These are phyloP conservation scores for Marcusenius ussheri DNA, from an alignment of 2,113 vertebrate genomes.

Conservation along the genomic window DNA sequence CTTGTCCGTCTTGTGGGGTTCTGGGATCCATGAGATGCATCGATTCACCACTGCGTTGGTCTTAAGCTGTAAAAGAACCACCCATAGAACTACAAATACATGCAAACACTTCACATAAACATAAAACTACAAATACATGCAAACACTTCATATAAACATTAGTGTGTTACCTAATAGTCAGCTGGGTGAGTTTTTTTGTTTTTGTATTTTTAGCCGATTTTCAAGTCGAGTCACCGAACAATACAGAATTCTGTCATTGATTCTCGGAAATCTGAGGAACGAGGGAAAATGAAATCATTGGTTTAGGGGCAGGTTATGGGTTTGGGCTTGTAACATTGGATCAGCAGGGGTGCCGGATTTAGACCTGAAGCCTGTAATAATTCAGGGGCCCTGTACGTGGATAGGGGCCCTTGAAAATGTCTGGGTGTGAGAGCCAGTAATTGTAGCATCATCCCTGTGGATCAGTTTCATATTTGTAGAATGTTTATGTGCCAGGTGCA, in stretches of 20 bases:
- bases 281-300: neutral
- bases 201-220: neutral
- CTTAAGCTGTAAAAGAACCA: neutral
- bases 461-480: neutral
- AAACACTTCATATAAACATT: neutral
- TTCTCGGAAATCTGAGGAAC: neutral
- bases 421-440: neutral
- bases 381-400: neutral
- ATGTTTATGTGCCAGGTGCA: neutral
- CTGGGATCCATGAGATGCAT: neutral
- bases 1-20: neutral
- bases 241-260: neutral
- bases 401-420: neutral
- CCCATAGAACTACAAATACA: neutral
- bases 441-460: neutral
- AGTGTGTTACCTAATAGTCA: neutral
- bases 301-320: neutral
- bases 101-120: too few species aligned
- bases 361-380: neutral
- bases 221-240: neutral
- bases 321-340: neutral
- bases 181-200: neutral
- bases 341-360: neutral
- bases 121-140: too few species aligned
- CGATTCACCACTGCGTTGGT: neutral